These are phyloP conservation scores for Aldrovandia affinis DNA, from an alignment of 2,797 vertebrate genomes.

Conservation along the genomic window DNA sequence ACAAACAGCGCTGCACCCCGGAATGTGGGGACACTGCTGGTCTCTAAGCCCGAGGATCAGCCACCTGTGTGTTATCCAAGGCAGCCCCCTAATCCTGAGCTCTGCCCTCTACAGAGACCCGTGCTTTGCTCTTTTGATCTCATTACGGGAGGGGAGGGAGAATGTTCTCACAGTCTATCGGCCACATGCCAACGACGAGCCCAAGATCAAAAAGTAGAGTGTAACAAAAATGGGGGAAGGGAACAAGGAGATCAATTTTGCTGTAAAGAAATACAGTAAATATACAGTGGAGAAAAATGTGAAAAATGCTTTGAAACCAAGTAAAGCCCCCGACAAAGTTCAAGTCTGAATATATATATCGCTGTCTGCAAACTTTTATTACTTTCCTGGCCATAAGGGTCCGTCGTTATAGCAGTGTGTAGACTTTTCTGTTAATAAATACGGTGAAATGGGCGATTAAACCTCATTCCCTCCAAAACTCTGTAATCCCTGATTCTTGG, in stretches of 20 bases:
- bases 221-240: background rate
- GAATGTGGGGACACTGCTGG: slow-evolving; percentile 58
- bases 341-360: background rate
- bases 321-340: background rate
- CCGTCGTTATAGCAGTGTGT: background rate
- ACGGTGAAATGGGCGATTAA: background rate
- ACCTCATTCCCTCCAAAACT: background rate
- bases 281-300: slow-evolving; percentile 15
- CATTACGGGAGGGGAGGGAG: slow-evolving; percentile 22
- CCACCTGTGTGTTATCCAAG: slow-evolving; percentile 71
- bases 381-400: background rate
- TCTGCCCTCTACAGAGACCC: slow-evolving; percentile 23
- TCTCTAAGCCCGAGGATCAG: slow-evolving; percentile 62
- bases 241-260: background rate
- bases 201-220: slow-evolving; percentile 55
- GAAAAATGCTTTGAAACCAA: slow-evolving; percentile 12
- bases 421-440: background rate
- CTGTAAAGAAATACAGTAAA: background rate
- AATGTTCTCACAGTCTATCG: slow-evolving; percentile 38
- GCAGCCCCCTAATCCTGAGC: slow-evolving; percentile 59
- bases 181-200: background rate
- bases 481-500: background rate
- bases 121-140: slow-evolving; percentile 48
- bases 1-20: slow-evolving; percentile 19
- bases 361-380: background rate